These are phyloP conservation scores for Scaptomyza flava DNA, from an alignment of 2,888 invertebrate species.

Conservation along the genomic window DNA sequence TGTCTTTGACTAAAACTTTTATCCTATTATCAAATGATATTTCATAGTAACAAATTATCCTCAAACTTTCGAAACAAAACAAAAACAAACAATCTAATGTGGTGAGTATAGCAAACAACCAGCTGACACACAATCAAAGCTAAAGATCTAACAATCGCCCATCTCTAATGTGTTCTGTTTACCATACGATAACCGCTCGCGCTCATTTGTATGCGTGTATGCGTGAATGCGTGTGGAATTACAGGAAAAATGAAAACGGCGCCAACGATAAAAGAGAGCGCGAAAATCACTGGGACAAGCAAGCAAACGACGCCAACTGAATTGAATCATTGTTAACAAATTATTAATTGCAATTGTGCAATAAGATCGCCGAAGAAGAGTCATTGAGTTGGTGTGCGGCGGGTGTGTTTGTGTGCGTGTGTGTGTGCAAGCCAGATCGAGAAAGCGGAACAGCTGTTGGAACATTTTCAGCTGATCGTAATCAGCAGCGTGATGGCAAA, in stretches of 20 bases:
- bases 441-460: not conserved
- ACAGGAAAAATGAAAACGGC: conserved; percentile 46
- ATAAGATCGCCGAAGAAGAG: conserved; percentile 3
- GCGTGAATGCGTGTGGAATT: conserved; percentile 12
- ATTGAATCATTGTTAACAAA: conserved; percentile 4
- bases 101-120: conserved; percentile 18
- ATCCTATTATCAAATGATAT: not conserved
- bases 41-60: conserved; percentile 4
- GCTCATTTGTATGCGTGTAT: conserved; percentile 1
- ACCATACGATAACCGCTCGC: conserved; percentile 17
- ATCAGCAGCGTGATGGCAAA: conserved; percentile 27
- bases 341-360: not conserved
- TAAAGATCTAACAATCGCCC: conserved; percentile 45
- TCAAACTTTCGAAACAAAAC: conserved; percentile 6
- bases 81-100: not conserved
- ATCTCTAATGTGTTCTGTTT: conserved; percentile 49
- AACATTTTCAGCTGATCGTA: conserved; percentile 6
- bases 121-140: conserved; percentile 26
- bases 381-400: not conserved
- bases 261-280: conserved; percentile 41
- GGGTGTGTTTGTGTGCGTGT: not conserved
- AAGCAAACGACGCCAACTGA: conserved; percentile 1
- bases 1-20: not conserved
- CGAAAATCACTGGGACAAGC: conserved; percentile 33
- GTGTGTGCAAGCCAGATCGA: not conserved